Conservation (phyloP, 2,113 vertebrate species). For the Aptenodytes patagonicus region DNA sequence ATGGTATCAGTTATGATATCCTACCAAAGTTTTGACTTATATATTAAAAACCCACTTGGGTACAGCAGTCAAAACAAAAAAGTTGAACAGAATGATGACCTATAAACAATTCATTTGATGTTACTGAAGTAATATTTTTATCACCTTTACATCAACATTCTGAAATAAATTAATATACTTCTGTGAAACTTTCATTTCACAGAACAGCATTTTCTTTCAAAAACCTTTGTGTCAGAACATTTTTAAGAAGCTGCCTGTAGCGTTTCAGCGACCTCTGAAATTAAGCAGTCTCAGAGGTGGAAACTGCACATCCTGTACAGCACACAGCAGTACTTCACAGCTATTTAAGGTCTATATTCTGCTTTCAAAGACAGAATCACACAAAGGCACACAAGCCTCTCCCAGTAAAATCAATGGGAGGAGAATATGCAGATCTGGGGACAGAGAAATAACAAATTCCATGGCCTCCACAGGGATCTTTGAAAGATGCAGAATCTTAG, state of each 20-base stretch:
- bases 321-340: background rate
- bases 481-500: background rate
- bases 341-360: background rate
- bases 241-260: background rate
- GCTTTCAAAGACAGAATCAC: background rate
- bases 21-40: background rate
- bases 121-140: background rate
- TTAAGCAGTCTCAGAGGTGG: background rate
- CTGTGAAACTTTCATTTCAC: background rate
- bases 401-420: background rate
- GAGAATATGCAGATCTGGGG: background rate
- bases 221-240: background rate
- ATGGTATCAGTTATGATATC: background rate
- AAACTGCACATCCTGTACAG: background rate
- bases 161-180: background rate
- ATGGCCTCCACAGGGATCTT: background rate
- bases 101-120: background rate
- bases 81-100: background rate
- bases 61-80: background rate
- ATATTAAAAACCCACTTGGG: background rate
- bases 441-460: background rate
- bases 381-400: background rate
- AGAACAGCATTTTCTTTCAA: background rate
- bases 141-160: background rate
- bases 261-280: background rate